Evolutionary conservation across 2,113 vertebrate species (phyloP), one percentile per base, ranked within the genome.

Genomic region (Microcebus griseorufus): DNA sequence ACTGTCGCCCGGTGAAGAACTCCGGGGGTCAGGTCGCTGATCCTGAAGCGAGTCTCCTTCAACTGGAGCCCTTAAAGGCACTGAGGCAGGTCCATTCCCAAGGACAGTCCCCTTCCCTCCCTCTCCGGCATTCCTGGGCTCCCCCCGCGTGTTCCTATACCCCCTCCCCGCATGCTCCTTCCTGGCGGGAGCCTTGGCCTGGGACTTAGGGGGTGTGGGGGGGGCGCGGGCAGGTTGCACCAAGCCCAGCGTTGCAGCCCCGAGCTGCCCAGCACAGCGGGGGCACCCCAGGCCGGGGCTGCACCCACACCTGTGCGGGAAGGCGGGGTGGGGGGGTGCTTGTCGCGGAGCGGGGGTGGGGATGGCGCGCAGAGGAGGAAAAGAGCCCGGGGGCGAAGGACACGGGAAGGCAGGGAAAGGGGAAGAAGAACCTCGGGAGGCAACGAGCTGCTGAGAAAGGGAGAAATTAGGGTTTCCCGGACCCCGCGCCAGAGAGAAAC

Each of bases 371-470:
- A 10, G 64, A 2, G 6, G 29, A 6, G 37, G 34, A 29, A 67
- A 4, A 27, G 55, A 23, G 42, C 42, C 5, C 6, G 17, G 1
- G 45, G 51, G 16, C 10, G 4, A 9, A 25, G 39, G 18, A 32
- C 6, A 72, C 0, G 25, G 6, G 3, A 4, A 17, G 82, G 0
- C 6, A 1, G 34, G 9, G 17, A 6, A 39, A 16, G 25, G 7
- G 12, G 70, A 42, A 23, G 37, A 42, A 37, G 42, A 5, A 55
- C 53, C 25, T 39, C 45, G 14, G 13, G 5, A n/a, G 55, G 3
- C 9, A 1, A 58, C 42, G 1, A 1, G 60, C 51, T 0, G 75
- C 16, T 1, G 32, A 53, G 70, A 22, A 27, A 4, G 18, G 58
- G 51, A 53, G 13, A 67, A 20, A 22, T 1, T 2, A 1, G 60